Evolutionary conservation across 2,888 invertebrate species (phyloP).

Genomic region (Hemaris fuciformis): DNA sequence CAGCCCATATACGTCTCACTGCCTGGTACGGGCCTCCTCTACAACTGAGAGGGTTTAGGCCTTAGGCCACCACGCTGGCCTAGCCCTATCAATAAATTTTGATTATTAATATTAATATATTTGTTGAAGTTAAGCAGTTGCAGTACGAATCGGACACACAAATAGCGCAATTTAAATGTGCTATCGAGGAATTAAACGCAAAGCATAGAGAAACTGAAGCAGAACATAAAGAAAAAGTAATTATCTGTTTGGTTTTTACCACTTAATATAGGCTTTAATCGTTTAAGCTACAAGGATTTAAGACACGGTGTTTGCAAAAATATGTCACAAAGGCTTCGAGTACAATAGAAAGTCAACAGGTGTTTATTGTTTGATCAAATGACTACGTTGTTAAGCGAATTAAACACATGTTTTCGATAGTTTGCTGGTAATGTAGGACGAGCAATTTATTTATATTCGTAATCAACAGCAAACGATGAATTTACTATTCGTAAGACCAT

Average conservation of each 20-base stretch:
- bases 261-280: neutral
- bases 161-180: conserved; percentile 63
- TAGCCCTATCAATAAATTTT: no score
- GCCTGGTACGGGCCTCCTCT: no score
- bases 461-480: no score
- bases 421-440: no score
- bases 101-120: neutral
- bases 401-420: neutral
- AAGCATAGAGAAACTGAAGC: conserved; percentile 59
- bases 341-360: neutral
- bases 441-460: no score
- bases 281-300: no score
- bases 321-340: neutral
- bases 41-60: no score
- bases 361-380: neutral
- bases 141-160: conserved; percentile 66
- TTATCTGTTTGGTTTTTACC: neutral
- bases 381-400: neutral
- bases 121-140: conserved; percentile 57
- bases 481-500: no score
- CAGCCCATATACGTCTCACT: no score
- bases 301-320: no score
- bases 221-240: conserved; percentile 62
- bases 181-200: conserved; percentile 60
- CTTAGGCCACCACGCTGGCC: no score